A percentile compares a stretch with the other conserved stretches of the same genome.
These are phyloP conservation scores for Mustelus asterias DNA, from an alignment of 2,113 vertebrate species.

Conservation along the genomic window DNA sequence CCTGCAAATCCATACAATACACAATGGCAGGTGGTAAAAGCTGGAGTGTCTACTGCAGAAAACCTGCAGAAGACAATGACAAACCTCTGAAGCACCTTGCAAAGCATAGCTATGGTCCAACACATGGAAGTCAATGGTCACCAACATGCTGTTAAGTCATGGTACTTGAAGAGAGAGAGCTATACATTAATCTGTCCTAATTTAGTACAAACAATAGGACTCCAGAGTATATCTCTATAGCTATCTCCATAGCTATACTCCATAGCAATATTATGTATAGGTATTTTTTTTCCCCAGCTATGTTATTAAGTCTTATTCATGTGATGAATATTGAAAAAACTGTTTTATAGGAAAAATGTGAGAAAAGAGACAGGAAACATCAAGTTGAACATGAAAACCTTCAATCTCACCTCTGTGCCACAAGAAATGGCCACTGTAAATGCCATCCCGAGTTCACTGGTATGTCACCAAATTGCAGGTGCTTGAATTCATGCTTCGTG, in stretches of 20 bases:
- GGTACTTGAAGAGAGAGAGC: too few species aligned
- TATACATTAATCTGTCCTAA: neutral
- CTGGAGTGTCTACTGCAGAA: too few species aligned
- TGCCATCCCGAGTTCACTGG: neutral
- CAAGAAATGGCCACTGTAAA: neutral
- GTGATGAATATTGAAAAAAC: neutral
- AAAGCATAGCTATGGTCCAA: too few species aligned
- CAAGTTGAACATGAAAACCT: neutral
- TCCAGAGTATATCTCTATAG: neutral
- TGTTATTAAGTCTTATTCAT: slow-evolving; percentile 2
- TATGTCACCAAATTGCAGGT: neutral
- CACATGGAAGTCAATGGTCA: too few species aligned
- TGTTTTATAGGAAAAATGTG: slow-evolving; percentile 10
- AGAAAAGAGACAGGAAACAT: neutral
- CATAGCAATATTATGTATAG: neutral
- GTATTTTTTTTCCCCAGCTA: neutral
- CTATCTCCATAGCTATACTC: too few species aligned
- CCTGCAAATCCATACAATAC: too few species aligned
- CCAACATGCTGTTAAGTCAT: too few species aligned
- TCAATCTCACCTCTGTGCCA: neutral
- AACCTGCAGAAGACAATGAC: too few species aligned
- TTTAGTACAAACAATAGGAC: neutral
- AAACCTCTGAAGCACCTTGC: too few species aligned
- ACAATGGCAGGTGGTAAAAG: too few species aligned
- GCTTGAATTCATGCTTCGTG: neutral